Percentiles rank a stretch among this genome's conserved stretches.
phyloP scores from a whole-genome alignment of 2,888 invertebrate genomes.

The Lampropteryx suffumata region DNA sequence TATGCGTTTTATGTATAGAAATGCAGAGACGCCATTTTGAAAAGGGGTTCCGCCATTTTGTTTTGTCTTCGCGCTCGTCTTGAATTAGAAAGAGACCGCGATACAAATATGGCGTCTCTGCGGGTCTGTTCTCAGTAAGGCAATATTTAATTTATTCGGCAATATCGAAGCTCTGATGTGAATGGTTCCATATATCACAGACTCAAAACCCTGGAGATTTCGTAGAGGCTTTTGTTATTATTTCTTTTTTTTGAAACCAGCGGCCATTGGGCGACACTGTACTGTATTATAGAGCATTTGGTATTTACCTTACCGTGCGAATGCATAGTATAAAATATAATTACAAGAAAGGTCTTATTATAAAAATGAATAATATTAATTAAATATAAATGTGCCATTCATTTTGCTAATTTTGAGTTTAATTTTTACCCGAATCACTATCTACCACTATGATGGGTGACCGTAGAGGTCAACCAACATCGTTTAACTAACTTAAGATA shows the following conservation, averaged over 20 bases:
- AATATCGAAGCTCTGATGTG: slow-evolving; percentile 55
- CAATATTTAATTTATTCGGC: slow-evolving; percentile 61
- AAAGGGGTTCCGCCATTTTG: neutral
- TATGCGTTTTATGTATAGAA: slow-evolving; percentile 4
- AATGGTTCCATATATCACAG: slow-evolving; percentile 49
- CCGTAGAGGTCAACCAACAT: too few relatives aligned
- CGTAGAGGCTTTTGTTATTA: slow-evolving; percentile 68
- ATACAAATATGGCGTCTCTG: slow-evolving; percentile 2
- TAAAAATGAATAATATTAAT: slow-evolving; percentile 83
- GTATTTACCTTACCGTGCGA: slow-evolving; percentile 63
- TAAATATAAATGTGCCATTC: slow-evolving; percentile 84
- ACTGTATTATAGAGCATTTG: slow-evolving; percentile 66
- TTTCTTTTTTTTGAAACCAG: slow-evolving; percentile 46
- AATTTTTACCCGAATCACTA: slow-evolving; percentile 51
- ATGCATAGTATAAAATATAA: slow-evolving; percentile 76
- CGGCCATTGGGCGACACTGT: slow-evolving; percentile 48
- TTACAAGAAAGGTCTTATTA: slow-evolving; percentile 81
- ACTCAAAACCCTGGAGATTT: slow-evolving; percentile 65
- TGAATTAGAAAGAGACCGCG: neutral
- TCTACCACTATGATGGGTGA: neutral
- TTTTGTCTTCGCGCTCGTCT: neutral
- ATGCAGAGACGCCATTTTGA: slow-evolving; percentile 8
- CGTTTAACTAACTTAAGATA: too few relatives aligned
- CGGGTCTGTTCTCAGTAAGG: neutral
- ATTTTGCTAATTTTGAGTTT: slow-evolving; percentile 81